Evolutionary conservation across 37 sponge, comb jelly and placozoan species (phyloP).

Genomic region (Oscarella lobularis): DNA sequence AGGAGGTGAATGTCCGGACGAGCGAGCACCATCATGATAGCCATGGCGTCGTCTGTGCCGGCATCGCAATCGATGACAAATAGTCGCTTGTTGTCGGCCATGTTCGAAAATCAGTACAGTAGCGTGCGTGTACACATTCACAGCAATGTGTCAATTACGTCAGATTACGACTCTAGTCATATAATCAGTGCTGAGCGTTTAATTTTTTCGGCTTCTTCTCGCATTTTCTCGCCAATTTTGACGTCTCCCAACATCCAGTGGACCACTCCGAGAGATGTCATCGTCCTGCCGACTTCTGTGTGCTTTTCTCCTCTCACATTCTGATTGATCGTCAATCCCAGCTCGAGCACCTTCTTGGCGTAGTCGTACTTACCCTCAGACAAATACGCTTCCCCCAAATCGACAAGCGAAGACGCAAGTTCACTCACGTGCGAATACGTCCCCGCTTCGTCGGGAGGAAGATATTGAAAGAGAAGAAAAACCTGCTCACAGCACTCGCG

Average conservation of each 20-base stretch:
- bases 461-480: constrained; percentile 27
- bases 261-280: constrained; percentile 29
- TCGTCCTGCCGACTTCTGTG: constrained; percentile 33
- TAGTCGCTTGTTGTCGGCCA: no score
- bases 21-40: no score
- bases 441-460: constrained; percentile 22
- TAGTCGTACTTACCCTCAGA: constrained; percentile 23
- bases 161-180: no score
- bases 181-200: no score
- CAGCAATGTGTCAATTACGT: no score
- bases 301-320: constrained; percentile 22
- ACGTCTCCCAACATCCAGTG: constrained; percentile 37
- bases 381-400: constrained; percentile 51
- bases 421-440: constrained; percentile 23
- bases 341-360: constrained; percentile 51
- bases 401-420: constrained; percentile 38
- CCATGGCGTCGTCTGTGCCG: no score
- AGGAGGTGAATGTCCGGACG: no score
- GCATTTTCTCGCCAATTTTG: constrained; percentile 26
- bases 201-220: neutral
- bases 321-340: constrained; percentile 17
- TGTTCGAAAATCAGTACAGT: no score
- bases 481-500: constrained; percentile 35
- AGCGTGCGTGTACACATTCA: no score
- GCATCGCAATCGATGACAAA: no score